A percentile compares a stretch with the other conserved stretches of the same genome.
Evolutionary conservation across 2,888 invertebrate species (phyloP).

Genomic region (Lithophane ornitopus): DNA sequence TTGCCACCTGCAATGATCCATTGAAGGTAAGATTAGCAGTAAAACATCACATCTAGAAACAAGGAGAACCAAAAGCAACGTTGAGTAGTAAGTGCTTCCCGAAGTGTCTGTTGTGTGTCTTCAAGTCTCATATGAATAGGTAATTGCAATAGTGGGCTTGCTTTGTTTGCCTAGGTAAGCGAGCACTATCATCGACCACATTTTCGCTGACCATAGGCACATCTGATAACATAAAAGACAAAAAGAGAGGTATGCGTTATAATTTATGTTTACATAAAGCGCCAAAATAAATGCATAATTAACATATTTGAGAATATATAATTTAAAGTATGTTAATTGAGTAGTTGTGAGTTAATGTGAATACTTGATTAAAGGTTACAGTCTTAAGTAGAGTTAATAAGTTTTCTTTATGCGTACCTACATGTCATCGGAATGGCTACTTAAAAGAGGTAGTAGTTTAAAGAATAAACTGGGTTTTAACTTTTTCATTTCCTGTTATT

Average conservation of each 20-base stretch:
- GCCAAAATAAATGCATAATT: neutral
- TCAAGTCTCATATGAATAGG: neutral
- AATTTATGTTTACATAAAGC: neutral
- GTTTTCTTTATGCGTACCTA: constrained; percentile 25
- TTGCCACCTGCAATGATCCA: neutral
- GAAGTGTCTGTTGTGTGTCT: neutral
- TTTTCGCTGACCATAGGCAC: neutral
- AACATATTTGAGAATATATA: neutral
- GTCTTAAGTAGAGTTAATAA: constrained; percentile 22
- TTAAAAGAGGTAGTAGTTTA: neutral
- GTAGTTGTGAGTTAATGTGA: constrained; percentile 21
- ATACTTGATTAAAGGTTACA: constrained; percentile 34
- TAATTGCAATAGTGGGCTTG: neutral
- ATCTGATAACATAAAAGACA: too few relatives aligned
- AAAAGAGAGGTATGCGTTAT: neutral
- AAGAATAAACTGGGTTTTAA: constrained; percentile 11
- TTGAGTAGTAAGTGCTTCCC: neutral
- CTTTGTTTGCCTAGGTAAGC: neutral
- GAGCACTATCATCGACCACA: neutral
- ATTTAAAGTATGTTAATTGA: constrained; percentile 31
- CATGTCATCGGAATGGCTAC: constrained; percentile 24
- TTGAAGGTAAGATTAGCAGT: neutral
- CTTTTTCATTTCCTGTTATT: neutral
- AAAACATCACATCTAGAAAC: neutral
- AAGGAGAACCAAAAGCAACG: neutral